Base-by-base conservation (phyloP, 1,140 invertebrate species). In the Drosophila pandora region DNA sequence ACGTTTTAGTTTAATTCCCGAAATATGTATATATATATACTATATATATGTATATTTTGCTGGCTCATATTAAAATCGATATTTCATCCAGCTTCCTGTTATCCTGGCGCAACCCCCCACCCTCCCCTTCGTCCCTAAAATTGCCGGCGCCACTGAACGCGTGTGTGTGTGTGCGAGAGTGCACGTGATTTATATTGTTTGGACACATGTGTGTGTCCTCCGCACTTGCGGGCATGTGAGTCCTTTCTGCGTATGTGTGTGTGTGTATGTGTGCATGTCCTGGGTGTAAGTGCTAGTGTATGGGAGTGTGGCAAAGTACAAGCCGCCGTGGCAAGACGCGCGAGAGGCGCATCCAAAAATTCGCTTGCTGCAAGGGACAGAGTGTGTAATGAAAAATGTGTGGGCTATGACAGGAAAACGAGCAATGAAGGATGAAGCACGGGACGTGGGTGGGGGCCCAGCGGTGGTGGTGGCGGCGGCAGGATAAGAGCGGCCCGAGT, bases 341-440 rank as follows among this genome's bases (percentile, higher is more conserved):
- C 71, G 60, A 53, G 71, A 71, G 68, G 55, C 71, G 71, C 70
- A 74, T 75, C 71, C 71, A 64, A 75, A 75, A 75, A 75, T 75
- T 74, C 71, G 67, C 37, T 75, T 65, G 72, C 72, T 76, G 73
- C 73, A 76, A 55, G 57, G 73, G 73, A 76, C 73, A 76, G 73
- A 76, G 63, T 76, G 73, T 68, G 72, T 76, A 68, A 76, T 76
- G 73, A 76, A 76, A 76, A 75, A 75, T 74, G 58, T 55, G 43
- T 74, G 59, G 67, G 64, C 41, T 70, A 67, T 67, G 63, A 67
- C 63, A 67, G 63, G 63, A 67, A 67, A 67, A 67, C 63, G 63
- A 67, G 63, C 63, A 61, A 67, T 67, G 63, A 47, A 67, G 60
- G 63, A 67, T 67, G 63, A 43, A 67, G 60, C 17, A 17, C 50